Evolutionary conservation across 2,888 invertebrate species (phyloP).

Genomic region (Lithophane leautieri): DNA sequence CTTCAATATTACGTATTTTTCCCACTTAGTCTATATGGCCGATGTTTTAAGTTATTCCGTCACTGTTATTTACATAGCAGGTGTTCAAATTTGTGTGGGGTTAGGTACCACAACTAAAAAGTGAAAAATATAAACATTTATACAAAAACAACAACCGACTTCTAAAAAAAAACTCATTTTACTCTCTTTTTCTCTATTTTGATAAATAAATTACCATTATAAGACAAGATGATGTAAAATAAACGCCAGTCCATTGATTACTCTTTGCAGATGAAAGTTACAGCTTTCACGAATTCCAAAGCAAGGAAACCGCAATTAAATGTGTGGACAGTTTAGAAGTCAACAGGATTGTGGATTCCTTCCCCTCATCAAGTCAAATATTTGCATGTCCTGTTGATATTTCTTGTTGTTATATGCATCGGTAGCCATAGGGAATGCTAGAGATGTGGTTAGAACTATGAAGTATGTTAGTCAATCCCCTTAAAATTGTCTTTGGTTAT

Average conservation of each 20-base stretch:
- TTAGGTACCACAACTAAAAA: no score
- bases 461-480: slow-evolving; percentile 11
- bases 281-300: not conserved
- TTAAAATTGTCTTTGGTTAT: slow-evolving; percentile 5
- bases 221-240: not conserved
- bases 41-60: no score
- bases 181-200: no score
- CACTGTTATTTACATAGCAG: no score
- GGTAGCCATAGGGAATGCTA: not conserved
- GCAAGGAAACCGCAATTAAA: slow-evolving; percentile 16
- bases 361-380: slow-evolving; percentile 31
- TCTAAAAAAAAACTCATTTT: no score
- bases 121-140: no score
- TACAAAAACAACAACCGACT: no score
- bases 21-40: no score
- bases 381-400: slow-evolving; percentile 9
- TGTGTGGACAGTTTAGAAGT: slow-evolving; percentile 19
- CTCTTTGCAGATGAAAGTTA: not conserved
- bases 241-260: not conserved
- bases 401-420: not conserved
- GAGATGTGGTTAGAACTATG: not conserved
- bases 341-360: slow-evolving; percentile 16
- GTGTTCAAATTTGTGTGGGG: no score
- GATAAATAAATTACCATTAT: not conserved
- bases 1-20: no score